Conservation (phyloP, 2,888 invertebrate genomes). For the Hyposoter dolosus region DNA sequence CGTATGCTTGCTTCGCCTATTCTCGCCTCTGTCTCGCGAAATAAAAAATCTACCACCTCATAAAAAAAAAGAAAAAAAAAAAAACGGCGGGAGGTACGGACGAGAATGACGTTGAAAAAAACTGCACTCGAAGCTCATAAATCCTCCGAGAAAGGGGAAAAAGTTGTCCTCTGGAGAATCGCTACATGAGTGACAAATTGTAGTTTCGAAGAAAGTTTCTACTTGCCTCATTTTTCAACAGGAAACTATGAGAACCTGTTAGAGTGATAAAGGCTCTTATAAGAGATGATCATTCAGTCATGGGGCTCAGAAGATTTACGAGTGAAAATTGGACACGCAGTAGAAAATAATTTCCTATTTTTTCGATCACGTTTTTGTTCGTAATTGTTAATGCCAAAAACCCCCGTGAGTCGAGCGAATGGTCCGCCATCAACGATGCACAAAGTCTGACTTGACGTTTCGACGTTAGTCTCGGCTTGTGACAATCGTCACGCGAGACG, state of each 20-base stretch:
- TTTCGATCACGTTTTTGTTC: not conserved
- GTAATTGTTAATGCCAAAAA: not conserved
- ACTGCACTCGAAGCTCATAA: not conserved
- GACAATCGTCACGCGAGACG: slow-evolving; percentile 57
- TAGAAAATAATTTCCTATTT: not conserved
- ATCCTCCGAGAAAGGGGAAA: slow-evolving; percentile 22
- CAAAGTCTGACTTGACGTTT: slow-evolving; percentile 42
- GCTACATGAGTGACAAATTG: slow-evolving; percentile 28
- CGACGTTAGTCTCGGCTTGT: slow-evolving; percentile 57
- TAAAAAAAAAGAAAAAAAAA: slow-evolving; percentile 26
- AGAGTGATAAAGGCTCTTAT: not conserved
- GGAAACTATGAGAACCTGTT: not conserved
- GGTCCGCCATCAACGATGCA: slow-evolving; percentile 19
- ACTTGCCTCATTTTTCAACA: not conserved
- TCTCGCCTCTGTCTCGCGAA: slow-evolving; percentile 51
- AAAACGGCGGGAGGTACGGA: slow-evolving; percentile 2
- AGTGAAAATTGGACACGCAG: not conserved
- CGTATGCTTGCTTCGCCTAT: slow-evolving; percentile 52
- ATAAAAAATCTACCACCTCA: slow-evolving; percentile 22
- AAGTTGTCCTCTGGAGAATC: slow-evolving; percentile 10
- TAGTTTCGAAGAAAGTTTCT: slow-evolving; percentile 13
- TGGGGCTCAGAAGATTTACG: not conserved
- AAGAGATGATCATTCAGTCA: not conserved
- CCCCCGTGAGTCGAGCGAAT: not conserved
- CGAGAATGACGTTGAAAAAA: slow-evolving; percentile 22